Conservation (phyloP, 2,888 invertebrate species). For the Melipona beecheii region DNA sequence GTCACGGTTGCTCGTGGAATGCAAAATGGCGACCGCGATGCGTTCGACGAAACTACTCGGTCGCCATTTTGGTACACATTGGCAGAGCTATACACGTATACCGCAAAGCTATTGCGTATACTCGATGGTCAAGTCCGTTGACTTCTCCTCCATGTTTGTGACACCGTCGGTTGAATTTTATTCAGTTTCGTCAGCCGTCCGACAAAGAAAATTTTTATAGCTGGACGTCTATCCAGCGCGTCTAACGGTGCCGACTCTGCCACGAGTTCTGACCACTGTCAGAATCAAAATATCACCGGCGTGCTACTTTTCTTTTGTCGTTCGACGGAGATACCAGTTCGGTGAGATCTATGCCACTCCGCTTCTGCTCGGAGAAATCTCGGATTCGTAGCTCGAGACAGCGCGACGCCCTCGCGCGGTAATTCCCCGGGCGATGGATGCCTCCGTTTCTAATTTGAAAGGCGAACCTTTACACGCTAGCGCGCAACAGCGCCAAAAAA, state of each 20-base stretch:
- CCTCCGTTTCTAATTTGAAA: slow-evolving; percentile 36
- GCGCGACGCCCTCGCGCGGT: slow-evolving; percentile 70
- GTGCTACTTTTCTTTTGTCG: slow-evolving; percentile 39
- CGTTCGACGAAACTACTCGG: slow-evolving; percentile 60
- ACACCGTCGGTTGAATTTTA: slow-evolving; percentile 33
- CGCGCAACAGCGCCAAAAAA: slow-evolving; percentile 1
- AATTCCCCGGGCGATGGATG: slow-evolving; percentile 32
- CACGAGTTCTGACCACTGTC: slow-evolving; percentile 1
- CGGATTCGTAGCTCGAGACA: slow-evolving; percentile 71
- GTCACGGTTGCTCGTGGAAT: slow-evolving; percentile 67
- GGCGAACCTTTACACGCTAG: slow-evolving; percentile 2
- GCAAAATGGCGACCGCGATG: slow-evolving; percentile 67
- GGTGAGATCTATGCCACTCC: slow-evolving; percentile 42
- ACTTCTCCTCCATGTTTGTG: not conserved
- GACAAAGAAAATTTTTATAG: not conserved
- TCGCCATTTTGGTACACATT: slow-evolving; percentile 69
- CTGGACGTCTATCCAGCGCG: not conserved
- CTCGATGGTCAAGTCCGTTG: slow-evolving; percentile 18
- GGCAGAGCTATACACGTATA: not conserved
- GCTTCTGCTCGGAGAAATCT: slow-evolving; percentile 64
- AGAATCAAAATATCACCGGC: slow-evolving; percentile 34
- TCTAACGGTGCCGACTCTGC: not conserved
- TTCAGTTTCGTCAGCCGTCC: not conserved
- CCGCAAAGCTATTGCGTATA: too few relatives aligned
- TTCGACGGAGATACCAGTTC: slow-evolving; percentile 54